Conservation (phyloP, 1,140 invertebrate genomes). For the Radopholus similis region DNA sequence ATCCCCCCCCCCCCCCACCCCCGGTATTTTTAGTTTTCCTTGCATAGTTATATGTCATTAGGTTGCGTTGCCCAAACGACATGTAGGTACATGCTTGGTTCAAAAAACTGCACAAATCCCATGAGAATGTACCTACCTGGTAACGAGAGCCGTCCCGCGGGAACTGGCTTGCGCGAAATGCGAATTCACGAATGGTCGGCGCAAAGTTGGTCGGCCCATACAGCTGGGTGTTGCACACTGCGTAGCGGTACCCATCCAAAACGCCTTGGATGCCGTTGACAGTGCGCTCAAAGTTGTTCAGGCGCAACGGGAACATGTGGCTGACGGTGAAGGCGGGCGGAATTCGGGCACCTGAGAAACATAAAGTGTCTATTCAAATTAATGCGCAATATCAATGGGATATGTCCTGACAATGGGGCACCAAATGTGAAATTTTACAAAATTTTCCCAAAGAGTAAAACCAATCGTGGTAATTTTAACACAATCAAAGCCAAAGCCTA, state of each 20-base stretch:
- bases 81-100: no score
- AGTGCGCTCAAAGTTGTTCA: constrained; percentile 62
- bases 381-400: no score
- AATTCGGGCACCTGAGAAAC: constrained; percentile 39
- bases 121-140: constrained; percentile 58
- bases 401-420: no score
- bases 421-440: no score
- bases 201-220: constrained; percentile 71
- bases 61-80: no score
- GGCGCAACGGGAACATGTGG: constrained; percentile 42
- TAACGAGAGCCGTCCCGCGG: constrained; percentile 61
- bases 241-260: constrained; percentile 60
- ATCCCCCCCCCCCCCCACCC: no score
- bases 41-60: no score
- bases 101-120: neutral
- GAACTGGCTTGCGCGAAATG: constrained; percentile 59
- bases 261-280: constrained; percentile 63
- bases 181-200: constrained; percentile 67
- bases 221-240: constrained; percentile 65
- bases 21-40: no score
- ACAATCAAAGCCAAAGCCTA: no score
- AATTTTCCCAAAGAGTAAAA: no score
- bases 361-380: no score
- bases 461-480: no score
- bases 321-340: constrained; percentile 29